These are phyloP conservation scores for Gallinago nigripennis DNA, from an alignment of 2,797 vertebrate genomes.

Conservation along the genomic window DNA sequence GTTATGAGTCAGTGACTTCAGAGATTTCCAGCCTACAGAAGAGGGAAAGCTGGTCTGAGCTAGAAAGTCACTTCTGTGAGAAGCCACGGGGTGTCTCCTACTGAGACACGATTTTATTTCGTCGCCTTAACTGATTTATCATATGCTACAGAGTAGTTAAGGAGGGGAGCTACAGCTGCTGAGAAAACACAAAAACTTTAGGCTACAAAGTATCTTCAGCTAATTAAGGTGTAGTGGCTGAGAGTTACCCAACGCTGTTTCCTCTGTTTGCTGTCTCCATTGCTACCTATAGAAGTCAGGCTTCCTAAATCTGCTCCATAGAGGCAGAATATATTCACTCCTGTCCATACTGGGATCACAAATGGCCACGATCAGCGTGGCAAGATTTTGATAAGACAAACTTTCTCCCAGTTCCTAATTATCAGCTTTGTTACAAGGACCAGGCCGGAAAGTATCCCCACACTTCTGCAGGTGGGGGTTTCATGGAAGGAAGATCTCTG, in stretches of 20 bases:
- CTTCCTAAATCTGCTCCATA: not conserved
- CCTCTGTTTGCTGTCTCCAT: not conserved
- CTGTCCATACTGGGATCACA: not conserved
- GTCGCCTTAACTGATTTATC: not conserved
- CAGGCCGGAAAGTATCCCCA: not conserved
- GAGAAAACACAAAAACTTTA: not conserved
- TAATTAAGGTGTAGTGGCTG: not conserved
- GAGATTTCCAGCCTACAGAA: not conserved
- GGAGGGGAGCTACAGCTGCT: not conserved
- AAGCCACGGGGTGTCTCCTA: not conserved
- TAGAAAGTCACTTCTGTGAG: not conserved
- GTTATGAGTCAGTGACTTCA: not conserved
- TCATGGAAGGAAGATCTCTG: not conserved
- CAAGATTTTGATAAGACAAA: not conserved
- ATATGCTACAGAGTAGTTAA: not conserved
- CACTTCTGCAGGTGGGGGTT: accelerated
- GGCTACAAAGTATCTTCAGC: not conserved
- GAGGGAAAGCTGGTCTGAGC: not conserved
- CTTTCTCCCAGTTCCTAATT: not conserved
- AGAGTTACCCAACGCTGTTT: not conserved
- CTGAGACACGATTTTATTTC: not conserved
- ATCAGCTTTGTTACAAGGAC: not conserved
- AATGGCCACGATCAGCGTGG: not conserved
- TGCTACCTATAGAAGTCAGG: not conserved
- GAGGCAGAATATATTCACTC: not conserved